Percentiles rank a stretch among this genome's conserved stretches.
Evolutionary conservation across 1,140 invertebrate genomes (phyloP).

Genomic region (Cyphomyrmex costatus): DNA sequence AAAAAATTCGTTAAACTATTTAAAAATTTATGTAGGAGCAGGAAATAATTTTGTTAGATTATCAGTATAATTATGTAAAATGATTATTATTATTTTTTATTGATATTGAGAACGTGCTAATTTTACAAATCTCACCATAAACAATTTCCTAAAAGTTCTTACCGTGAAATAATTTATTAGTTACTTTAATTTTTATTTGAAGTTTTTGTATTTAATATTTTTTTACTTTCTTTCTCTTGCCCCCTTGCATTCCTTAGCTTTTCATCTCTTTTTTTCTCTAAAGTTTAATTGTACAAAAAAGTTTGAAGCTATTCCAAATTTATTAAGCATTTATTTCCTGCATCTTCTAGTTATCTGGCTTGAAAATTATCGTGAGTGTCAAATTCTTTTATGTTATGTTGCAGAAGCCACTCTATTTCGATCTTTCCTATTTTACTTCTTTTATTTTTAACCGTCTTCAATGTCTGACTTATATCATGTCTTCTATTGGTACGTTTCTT

Average conservation of each 20-base stretch:
- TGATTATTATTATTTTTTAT: no score
- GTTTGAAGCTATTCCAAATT: not conserved
- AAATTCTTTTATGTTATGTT: not conserved
- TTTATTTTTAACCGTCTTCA: conserved; percentile 47
- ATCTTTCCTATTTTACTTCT: conserved; percentile 1
- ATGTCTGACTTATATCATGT: conserved; percentile 34
- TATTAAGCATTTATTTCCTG: not conserved
- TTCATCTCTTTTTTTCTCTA: not conserved
- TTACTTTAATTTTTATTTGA: not conserved
- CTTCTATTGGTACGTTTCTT: conserved; percentile 39
- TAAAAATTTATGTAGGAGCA: no score
- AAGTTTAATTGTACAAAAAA: not conserved
- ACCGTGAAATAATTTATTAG: not conserved
- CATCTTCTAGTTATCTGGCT: not conserved
- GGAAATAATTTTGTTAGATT: no score
- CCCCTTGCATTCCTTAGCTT: no score
- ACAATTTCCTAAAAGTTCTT: not conserved
- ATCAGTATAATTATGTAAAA: no score
- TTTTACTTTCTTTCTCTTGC: not conserved
- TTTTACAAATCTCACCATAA: no score
- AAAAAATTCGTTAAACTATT: no score
- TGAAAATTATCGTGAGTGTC: conserved; percentile 20
- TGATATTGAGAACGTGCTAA: no score
- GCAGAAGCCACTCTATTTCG: not conserved
- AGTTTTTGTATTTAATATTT: not conserved